Conservation (phyloP, 2,888 invertebrate genomes). For the Busseola fusca region DNA sequence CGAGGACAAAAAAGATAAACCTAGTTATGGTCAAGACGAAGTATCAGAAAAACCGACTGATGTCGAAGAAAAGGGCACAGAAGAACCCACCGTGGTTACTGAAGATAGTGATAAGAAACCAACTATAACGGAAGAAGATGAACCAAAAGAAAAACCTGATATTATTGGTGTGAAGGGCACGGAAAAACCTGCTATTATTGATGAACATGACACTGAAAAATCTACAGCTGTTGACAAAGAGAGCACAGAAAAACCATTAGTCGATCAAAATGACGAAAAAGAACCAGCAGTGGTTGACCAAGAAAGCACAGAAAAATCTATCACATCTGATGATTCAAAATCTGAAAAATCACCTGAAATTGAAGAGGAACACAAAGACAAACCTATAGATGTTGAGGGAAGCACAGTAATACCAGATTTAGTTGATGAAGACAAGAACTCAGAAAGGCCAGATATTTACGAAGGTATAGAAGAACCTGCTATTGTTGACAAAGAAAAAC, state of each 20-base stretch:
- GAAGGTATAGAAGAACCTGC: slow-evolving; percentile 21
- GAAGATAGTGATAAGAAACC: slow-evolving; percentile 25
- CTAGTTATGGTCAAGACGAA: slow-evolving; percentile 15
- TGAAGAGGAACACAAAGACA: slow-evolving; percentile 15
- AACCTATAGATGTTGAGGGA: slow-evolving; percentile 11
- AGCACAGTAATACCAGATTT: slow-evolving; percentile 18
- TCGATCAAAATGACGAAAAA: slow-evolving; percentile 12
- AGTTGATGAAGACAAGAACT: slow-evolving; percentile 15
- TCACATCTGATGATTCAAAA: slow-evolving; percentile 2
- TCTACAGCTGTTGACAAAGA: slow-evolving; percentile 18
- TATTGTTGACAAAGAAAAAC: slow-evolving; percentile 23
- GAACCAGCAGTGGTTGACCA: slow-evolving; percentile 3
- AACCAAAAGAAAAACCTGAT: slow-evolving; percentile 15
- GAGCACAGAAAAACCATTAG: slow-evolving; percentile 20
- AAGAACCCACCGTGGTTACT: slow-evolving; percentile 8
- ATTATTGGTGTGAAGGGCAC: not conserved
- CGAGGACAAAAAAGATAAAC: slow-evolving; percentile 24
- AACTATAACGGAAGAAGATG: slow-evolving; percentile 6
- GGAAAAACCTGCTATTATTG: slow-evolving; percentile 15
- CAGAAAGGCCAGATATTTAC: slow-evolving; percentile 22
- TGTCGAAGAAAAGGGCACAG: slow-evolving; percentile 18
- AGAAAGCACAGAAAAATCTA: slow-evolving; percentile 31
- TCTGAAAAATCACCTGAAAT: slow-evolving; percentile 13
- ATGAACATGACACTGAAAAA: slow-evolving; percentile 9
- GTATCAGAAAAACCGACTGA: slow-evolving; percentile 21